Evolutionary conservation across 1,140 invertebrate genomes (phyloP).

Genomic region (Meloidogyne chitwoodi): DNA sequence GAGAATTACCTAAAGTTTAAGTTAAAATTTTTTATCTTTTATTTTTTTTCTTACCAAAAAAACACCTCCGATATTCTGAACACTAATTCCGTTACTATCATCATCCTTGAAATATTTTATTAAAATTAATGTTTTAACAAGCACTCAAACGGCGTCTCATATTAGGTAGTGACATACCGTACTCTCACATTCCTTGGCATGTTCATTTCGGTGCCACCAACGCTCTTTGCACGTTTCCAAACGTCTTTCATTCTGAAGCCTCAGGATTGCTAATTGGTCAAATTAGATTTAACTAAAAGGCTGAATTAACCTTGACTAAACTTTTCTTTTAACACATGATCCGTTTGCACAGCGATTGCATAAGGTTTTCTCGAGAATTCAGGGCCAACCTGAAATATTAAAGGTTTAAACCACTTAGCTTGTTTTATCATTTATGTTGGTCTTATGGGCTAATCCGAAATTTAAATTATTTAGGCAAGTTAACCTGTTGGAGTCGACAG

Average conservation of each 20-base stretch:
- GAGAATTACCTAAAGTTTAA: conserved; percentile 70
- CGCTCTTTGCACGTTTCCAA: conserved; percentile 86
- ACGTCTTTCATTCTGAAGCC: conserved; percentile 81
- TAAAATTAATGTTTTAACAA: background rate
- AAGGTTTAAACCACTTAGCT: background rate
- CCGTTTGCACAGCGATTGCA: conserved; percentile 89
- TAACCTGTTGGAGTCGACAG: conserved; percentile 78
- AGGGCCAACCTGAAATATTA: conserved; percentile 67
- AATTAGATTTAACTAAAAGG: conserved; percentile 35
- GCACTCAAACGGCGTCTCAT: no score
- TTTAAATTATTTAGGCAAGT: no score
- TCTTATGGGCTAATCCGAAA: no score
- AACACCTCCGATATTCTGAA: conserved; percentile 88
- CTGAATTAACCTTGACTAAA: background rate
- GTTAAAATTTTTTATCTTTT: background rate
- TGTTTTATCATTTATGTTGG: background rate
- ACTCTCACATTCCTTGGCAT: conserved; percentile 69
- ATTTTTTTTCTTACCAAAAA: conserved; percentile 69
- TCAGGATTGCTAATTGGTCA: conserved; percentile 72
- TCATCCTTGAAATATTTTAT: conserved; percentile 74
- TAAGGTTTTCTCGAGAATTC: conserved; percentile 95
- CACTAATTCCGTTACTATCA: conserved; percentile 90
- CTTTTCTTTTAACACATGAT: conserved; percentile 57
- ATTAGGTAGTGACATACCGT: background rate
- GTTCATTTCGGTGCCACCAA: conserved; percentile 87